Evolutionary conservation across 2,113 vertebrate genomes (phyloP), one percentile per base, ranked within the genome.

Genomic region (Petroica traversi): DNA sequence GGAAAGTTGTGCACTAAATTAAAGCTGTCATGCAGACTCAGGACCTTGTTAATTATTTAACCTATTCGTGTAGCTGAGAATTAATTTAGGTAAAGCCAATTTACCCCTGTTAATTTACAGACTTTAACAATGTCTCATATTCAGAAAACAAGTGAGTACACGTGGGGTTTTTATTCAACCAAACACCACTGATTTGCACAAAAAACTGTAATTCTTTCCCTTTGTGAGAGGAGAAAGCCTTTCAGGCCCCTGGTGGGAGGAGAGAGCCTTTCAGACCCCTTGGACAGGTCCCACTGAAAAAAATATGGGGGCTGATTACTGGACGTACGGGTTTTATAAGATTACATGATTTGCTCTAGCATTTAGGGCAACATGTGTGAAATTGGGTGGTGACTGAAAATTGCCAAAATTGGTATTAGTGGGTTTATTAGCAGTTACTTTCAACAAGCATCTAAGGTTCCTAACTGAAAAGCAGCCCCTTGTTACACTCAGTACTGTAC

Each of bases 11-110:
- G 0, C 46, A 52, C 75, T 73, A 85, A 94, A 95, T 83, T 89
- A 91, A 72, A 82, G 46, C 74, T 88, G 33, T 67, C 82, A 31
- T 28, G 72, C n/a, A 84, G 59, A 33, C 79, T 83, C 67, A 81
- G 43, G 36, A 69, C 59, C 72, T 71, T 57, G 40, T 80, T 84
- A 63, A 88, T 84, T 80, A 83, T 92, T 93, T 93, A 91, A 69
- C 85, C 67, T 94, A 41, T 86, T 92, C 69, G 46, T 25, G n/a
- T 46, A 93, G 51, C 59, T 63, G 24, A 77, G 67, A 86, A 59
- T 92, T 93, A 61, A 92, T 90, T 86, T 64, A 71, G 33, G 75
- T 69, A 66, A 85, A 69, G 62, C 62, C 17, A 77, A 55, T 12
- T 72, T 89, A 66, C 36, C 12, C 19, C 9, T 66, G 34, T 51